These are phyloP conservation scores for Littorina saxatilis DNA, from an alignment of 1,140 invertebrate species.

Conservation along the genomic window DNA sequence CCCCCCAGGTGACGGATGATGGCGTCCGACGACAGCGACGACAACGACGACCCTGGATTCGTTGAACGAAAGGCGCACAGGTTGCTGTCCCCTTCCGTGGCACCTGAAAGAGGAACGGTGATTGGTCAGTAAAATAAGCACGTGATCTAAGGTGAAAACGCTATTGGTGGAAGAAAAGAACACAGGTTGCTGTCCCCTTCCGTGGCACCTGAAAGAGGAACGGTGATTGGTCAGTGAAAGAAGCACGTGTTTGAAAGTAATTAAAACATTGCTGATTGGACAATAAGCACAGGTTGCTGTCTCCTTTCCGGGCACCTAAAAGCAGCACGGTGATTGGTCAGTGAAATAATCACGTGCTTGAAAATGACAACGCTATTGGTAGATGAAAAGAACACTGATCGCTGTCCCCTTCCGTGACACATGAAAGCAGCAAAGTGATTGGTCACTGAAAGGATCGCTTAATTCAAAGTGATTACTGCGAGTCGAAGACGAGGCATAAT, in stretches of 20 bases:
- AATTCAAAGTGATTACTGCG: too few relatives aligned
- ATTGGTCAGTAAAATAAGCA: neutral
- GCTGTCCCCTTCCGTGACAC: too few relatives aligned
- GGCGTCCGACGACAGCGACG: neutral
- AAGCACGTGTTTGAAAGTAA: too few relatives aligned
- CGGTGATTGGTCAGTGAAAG: neutral
- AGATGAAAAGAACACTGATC: neutral
- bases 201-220: neutral
- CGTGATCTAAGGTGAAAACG: too few relatives aligned
- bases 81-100: conserved; percentile 21
- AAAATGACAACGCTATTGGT: neutral
- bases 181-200: conserved; percentile 27
- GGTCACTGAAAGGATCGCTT: too few relatives aligned
- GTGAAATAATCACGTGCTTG: neutral
- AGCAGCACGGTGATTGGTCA: neutral
- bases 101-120: neutral
- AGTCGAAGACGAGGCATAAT: too few relatives aligned
- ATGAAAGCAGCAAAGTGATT: too few relatives aligned
- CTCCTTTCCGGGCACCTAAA: neutral
- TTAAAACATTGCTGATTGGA: neutral
- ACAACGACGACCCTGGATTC: neutral
- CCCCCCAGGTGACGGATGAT: neutral
- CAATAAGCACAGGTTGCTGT: conserved; percentile 14
- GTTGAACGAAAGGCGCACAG: conserved; percentile 7
- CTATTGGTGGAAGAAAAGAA: neutral